Evolutionary conservation across 2,888 invertebrate species (phyloP).

Genomic region (Pyralis farinalis): DNA sequence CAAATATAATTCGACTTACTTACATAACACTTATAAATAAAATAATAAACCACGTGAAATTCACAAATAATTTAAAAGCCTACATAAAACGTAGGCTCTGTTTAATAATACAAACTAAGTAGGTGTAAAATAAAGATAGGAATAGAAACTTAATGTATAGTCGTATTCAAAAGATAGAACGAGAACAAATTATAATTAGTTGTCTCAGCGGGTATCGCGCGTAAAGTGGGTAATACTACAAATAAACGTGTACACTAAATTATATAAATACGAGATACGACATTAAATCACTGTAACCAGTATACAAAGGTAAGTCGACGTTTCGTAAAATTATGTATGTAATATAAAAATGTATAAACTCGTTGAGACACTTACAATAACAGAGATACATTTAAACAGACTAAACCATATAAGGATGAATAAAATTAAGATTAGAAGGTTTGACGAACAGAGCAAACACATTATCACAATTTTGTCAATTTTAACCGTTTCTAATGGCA

Average conservation of each 20-base stretch:
- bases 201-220: conserved; percentile 13
- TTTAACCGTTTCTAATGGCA: conserved; percentile 32
- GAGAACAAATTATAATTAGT: conserved; percentile 9
- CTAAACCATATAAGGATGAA: not conserved
- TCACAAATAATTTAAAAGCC: conserved; percentile 67
- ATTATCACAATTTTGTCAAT: conserved; percentile 36
- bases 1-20: conserved; percentile 23
- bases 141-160: conserved; percentile 26
- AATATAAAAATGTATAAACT: not conserved
- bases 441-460: conserved; percentile 19
- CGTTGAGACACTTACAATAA: not conserved
- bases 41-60: conserved; percentile 40
- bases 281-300: conserved; percentile 11
- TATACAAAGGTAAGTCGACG: not conserved
- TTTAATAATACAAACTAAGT: conserved; percentile 56
- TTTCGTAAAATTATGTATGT: not conserved
- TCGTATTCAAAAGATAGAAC: conserved; percentile 7
- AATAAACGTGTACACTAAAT: conserved; percentile 4
- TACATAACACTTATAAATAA: conserved; percentile 27
- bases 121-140: conserved; percentile 39
- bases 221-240: conserved; percentile 17
- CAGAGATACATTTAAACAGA: not conserved
- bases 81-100: conserved; percentile 75
- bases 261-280: conserved; percentile 8
- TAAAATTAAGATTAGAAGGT: not conserved